Conservation (phyloP, 2,888 invertebrate species). For the Drepana falcataria region DNA sequence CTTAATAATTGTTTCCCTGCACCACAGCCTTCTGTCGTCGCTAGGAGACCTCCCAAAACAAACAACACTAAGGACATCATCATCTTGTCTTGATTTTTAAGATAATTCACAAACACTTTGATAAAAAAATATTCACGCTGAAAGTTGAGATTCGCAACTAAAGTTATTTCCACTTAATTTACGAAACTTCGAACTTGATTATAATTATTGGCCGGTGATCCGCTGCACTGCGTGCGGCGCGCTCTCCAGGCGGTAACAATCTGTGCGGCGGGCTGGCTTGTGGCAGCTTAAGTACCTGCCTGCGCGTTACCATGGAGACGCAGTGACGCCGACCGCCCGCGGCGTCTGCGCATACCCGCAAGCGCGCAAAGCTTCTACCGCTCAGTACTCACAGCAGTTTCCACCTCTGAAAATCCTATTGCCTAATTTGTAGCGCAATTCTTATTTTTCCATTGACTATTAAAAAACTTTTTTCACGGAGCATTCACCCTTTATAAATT, state of each 20-base stretch:
- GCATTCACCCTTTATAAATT: no score
- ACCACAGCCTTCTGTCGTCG: conserved; percentile 69
- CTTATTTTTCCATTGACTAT: no score
- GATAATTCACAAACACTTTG: conserved; percentile 66
- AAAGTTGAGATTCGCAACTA: conserved; percentile 75
- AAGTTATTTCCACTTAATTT: conserved; percentile 66
- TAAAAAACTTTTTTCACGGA: no score
- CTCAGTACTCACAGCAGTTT: conserved; percentile 6
- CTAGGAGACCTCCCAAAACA: conserved; percentile 67
- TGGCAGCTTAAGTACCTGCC: conserved; percentile 58
- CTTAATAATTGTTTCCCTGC: conserved; percentile 68
- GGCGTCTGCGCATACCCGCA: conserved; percentile 34
- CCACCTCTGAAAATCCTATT: not conserved
- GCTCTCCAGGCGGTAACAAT: conserved; percentile 68
- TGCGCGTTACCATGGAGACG: conserved; percentile 66
- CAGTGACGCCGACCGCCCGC: conserved; percentile 56
- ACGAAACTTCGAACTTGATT: conserved; percentile 71
- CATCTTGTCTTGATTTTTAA: conserved; percentile 49
- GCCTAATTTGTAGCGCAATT: not conserved
- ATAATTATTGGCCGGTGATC: conserved; percentile 57
- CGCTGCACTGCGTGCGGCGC: conserved; percentile 74
- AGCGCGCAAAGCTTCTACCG: conserved; percentile 12
- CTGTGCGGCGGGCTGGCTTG: conserved; percentile 46
- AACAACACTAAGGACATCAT: conserved; percentile 76
- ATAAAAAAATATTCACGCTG: conserved; percentile 53